Base-by-base conservation (phyloP, 2,797 vertebrate genomes). In the Echiichthys vipera region DNA sequence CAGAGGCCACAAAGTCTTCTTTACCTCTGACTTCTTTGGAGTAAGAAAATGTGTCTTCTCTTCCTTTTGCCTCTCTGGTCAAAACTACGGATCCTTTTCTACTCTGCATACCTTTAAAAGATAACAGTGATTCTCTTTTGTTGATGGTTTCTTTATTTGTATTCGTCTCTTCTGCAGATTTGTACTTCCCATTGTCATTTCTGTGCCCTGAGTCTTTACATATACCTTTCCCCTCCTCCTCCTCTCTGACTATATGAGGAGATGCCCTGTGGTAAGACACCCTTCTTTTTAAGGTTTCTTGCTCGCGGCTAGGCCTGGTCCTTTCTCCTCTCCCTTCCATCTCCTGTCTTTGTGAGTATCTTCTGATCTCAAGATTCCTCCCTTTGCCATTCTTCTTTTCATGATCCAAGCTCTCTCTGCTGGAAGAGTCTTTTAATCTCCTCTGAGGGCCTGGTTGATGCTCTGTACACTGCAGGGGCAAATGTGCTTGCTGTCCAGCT, bases 321-420 rank as follows among this genome's bases (percentile, higher is more conserved):
- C 47, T 76, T 27, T 77, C 87, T 24, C 22, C 53, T 61, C 76
- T 84, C 32, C 39, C 50, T 51, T 84, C 87, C 46, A 27, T 32
- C 34, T 74, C 82, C 36, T 37, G 45, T 55, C 55, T 76, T 51
- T 78, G 84, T 11, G 80, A 70, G 75, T 49, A 34, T 63, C 65
- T 71, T 65, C 81, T 83, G 58, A 80, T 78, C 59, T 83, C 88
- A 11, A 64, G 53, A 32, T 59, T 40, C 12, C 45, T 74, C 49
- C 24, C 85, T 84, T 84, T 78, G 49, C 87, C 74, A 0, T 85
- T 92, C 67, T 83, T 86, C 67, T 64, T 47, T 46, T 78, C 87
- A 27, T 67, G 46, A 64, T 69, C 39, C 61, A 63, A 61, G 90
- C 85, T 84, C 78, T 94, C 74, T 65, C 80, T 76, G 40, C 78